Percentiles rank a stretch among this genome's conserved stretches.
phyloP scores from a whole-genome alignment of 1,140 invertebrate genomes.

The Tribolium madens region DNA sequence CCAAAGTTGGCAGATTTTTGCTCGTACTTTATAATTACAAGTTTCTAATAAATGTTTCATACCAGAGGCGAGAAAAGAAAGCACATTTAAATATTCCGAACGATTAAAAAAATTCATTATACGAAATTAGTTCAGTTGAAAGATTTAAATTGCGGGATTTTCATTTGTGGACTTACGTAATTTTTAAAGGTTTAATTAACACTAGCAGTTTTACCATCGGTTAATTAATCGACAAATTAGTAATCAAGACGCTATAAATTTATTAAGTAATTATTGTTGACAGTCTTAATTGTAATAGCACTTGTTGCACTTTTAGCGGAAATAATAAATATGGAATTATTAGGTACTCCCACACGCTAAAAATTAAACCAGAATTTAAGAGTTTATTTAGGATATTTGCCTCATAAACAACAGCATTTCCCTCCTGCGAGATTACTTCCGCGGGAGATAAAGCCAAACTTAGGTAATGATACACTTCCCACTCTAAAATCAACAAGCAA shows the following conservation, averaged over 20 bases:
- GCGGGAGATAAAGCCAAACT: no score
- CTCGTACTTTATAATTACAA: constrained; percentile 15
- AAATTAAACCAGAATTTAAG: background rate
- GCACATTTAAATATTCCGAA: constrained; percentile 28
- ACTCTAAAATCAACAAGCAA: no score
- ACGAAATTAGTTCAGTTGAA: background rate
- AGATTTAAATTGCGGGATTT: background rate
- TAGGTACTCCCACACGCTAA: background rate
- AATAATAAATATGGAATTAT: background rate
- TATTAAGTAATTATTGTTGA: background rate
- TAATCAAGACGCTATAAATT: background rate
- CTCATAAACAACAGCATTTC: no score
- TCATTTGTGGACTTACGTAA: background rate
- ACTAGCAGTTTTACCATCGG: background rate
- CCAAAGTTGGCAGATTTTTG: background rate
- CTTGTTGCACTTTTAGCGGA: background rate
- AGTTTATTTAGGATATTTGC: background rate
- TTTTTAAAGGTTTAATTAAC: background rate
- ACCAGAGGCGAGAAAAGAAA: background rate
- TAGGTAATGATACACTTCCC: no score
- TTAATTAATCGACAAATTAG: background rate
- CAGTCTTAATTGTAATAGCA: background rate
- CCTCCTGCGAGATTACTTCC: no score
- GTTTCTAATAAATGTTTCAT: constrained; percentile 19
- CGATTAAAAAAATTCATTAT: constrained; percentile 12